These are phyloP conservation scores for Amblyjoppa proteus DNA, from an alignment of 2,888 invertebrate genomes.

Conservation along the genomic window DNA sequence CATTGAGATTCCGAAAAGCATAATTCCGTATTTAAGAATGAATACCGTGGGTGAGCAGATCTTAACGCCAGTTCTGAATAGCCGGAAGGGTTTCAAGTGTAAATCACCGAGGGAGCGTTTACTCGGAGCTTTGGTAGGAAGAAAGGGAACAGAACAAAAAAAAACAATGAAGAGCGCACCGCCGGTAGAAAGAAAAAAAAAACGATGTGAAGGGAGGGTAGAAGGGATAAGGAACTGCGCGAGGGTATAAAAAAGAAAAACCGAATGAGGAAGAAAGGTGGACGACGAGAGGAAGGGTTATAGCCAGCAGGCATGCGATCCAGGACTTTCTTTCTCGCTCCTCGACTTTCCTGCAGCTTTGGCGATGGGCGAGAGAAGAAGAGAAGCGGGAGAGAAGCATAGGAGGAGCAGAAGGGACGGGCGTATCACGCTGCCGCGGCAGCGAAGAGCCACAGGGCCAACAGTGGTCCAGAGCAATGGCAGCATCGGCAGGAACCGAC, in stretches of 20 bases:
- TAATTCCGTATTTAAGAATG: slow-evolving; percentile 59
- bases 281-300: slow-evolving; percentile 62
- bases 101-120: slow-evolving; percentile 66
- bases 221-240: slow-evolving; percentile 57
- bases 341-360: slow-evolving; percentile 11
- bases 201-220: slow-evolving; percentile 65
- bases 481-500: slow-evolving; percentile 63
- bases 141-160: slow-evolving; percentile 25
- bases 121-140: slow-evolving; percentile 59
- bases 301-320: slow-evolving; percentile 64
- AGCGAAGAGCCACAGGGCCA: slow-evolving; percentile 49
- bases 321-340: slow-evolving; percentile 38
- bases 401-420: slow-evolving; percentile 21
- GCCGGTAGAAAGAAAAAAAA: slow-evolving; percentile 46
- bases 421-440: slow-evolving; percentile 41
- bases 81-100: slow-evolving; percentile 67
- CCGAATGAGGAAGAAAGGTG: slow-evolving; percentile 65
- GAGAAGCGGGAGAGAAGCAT: background rate
- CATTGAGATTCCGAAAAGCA: slow-evolving; percentile 52
- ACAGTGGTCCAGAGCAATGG: slow-evolving; percentile 53
- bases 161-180: slow-evolving; percentile 44
- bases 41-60: slow-evolving; percentile 53
- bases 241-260: slow-evolving; percentile 35
- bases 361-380: slow-evolving; percentile 14
- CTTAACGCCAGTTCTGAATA: slow-evolving; percentile 65